Conservation (phyloP, 2,888 invertebrate species). For the Leptogaster cylindrica region DNA sequence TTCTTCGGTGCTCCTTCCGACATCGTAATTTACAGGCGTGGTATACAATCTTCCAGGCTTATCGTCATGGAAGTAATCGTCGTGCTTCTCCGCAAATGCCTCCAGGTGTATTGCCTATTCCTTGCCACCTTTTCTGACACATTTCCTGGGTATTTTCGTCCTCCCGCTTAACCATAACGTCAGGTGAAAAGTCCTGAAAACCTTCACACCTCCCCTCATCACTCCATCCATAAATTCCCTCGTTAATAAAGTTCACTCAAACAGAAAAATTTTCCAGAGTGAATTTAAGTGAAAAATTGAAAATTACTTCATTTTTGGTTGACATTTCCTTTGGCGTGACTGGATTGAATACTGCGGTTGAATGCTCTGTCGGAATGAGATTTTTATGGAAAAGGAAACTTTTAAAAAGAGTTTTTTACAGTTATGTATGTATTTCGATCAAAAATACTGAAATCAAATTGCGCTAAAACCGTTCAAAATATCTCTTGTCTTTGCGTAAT, state of each 20-base stretch:
- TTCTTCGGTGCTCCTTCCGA: neutral
- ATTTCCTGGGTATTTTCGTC: neutral
- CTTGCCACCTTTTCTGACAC: neutral
- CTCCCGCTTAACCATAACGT: neutral
- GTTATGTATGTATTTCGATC: no score
- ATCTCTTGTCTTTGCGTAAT: neutral
- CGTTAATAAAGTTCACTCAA: constrained; percentile 6
- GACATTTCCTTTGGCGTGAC: neutral
- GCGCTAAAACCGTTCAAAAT: neutral
- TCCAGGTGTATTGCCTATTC: neutral
- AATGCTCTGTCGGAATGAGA: neutral
- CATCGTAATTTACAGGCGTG: constrained; percentile 11
- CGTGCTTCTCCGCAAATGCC: neutral
- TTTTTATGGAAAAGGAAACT: neutral
- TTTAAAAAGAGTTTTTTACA: neutral
- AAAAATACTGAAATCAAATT: neutral
- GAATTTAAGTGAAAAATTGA: constrained; percentile 19
- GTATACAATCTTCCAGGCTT: constrained; percentile 2
- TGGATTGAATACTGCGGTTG: neutral
- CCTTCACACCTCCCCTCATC: neutral
- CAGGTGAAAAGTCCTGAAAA: neutral
- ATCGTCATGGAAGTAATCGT: constrained; percentile 7
- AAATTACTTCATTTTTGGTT: constrained; percentile 7
- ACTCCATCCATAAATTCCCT: neutral
- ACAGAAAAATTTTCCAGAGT: constrained; percentile 9